Evolutionary conservation across 2,797 vertebrate species (phyloP), one percentile per base, ranked within the genome.

Genomic region (Fringilla coelebs): DNA sequence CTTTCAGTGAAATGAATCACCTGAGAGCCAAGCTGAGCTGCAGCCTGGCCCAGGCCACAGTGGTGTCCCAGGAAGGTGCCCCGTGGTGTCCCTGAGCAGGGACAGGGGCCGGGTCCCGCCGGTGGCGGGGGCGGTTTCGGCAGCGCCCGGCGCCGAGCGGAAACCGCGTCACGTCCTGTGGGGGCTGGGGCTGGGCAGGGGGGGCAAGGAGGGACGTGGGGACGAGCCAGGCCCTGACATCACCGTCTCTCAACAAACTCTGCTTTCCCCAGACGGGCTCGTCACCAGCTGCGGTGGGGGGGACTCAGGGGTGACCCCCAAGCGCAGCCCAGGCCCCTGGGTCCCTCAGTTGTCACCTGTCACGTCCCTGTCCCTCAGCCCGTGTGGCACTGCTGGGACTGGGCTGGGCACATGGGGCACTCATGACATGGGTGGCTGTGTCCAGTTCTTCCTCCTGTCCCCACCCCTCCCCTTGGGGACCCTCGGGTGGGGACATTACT

Each of bases 281-380:
- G 0, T 62, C 81, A 45, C 3, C 8, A 5, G 19, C 62, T 1
- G 1, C 1, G 0, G 24, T 1, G 8, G 20, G 38, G 43, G 48
- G 11, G 5, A 13, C 63, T 10, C 1, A 0, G 54, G 2, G 28
- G 54, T 16, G 38, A 25, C 49, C 60, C 60, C 17, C 2, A 1
- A 34, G 21, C 17, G 3, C 7, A 10, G 29, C 43, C n/a, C 3
- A 0, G 60, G 3, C 77, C 48, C n/a, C 16, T 12, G 82, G 34
- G 43, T 34, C 46, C 43, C 75, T 88, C 85, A 3, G 67, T 34
- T 17, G 28, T 58, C 72, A 25, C 68, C 72, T 32, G 31, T 11
- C 11, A 1, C 60, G 87, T 65, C 45, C 54, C 46, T 1, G 1
- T 10, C 40, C 58, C 68, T 79, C 63, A 34, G 3, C 21, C 36